These are phyloP conservation scores for Halesus radiatus DNA, from an alignment of 1,140 invertebrate genomes.

Conservation along the genomic window DNA sequence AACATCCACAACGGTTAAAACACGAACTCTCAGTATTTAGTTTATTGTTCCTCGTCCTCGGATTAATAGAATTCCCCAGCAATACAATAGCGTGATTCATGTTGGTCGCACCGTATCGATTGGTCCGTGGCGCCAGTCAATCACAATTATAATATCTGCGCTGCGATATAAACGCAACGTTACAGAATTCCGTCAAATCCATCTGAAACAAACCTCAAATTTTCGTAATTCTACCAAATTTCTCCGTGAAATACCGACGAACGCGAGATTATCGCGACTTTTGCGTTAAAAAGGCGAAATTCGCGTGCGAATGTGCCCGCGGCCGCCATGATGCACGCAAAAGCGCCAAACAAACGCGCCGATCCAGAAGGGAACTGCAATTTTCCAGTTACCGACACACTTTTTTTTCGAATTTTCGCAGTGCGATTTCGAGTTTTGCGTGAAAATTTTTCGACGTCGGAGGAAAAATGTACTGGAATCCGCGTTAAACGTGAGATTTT, in stretches of 20 bases:
- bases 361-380: background rate
- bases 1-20: background rate
- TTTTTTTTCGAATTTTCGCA: slow-evolving; percentile 4
- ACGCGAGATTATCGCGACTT: background rate
- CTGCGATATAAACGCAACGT: background rate
- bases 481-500: background rate
- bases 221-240: no score
- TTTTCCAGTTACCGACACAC: slow-evolving; percentile 4
- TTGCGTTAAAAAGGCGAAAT: no score
- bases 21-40: no score
- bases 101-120: slow-evolving; percentile 1
- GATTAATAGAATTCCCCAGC: no score
- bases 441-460: background rate
- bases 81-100: background rate
- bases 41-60: no score
- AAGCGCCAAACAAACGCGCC: background rate
- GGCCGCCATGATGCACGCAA: no score
- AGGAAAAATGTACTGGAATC: background rate
- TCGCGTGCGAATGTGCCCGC: no score
- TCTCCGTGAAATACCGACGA: background rate
- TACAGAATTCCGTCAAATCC: no score
- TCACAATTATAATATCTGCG: background rate
- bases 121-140: background rate
- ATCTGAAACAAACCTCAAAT: no score
- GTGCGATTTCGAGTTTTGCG: background rate